Evolutionary conservation across 2,888 invertebrate species (phyloP), one percentile per base, ranked within the genome.

Genomic region (Nomada ferruginata): DNA sequence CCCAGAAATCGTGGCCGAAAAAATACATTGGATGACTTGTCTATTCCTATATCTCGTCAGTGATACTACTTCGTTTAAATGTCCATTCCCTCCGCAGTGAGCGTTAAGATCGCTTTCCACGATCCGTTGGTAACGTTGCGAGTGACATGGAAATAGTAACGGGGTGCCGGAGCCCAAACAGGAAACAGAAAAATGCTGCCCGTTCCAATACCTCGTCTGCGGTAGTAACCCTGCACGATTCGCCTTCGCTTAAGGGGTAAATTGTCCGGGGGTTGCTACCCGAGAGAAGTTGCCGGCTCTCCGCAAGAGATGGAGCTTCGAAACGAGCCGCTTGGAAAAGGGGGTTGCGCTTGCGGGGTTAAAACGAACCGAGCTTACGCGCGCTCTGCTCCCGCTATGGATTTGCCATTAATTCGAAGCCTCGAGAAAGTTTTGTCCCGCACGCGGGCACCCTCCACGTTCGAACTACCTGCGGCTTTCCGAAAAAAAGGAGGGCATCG

Each of bases 361-460:
- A 83, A 83, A 70, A 69, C 77, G 78, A 75, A 65, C 80, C 69
- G 81, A 86, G 90, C 86, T 91, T 88, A 88, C 87, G 85, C 83
- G 90, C 85, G 85, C 89, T 76, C 71, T 81, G 76, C 71, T 81
- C 82, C 68, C 87, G 91, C 92, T 92, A 92, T 92, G 92, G 92
- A 92, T 92, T 92, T 92, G 91, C 92, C 92, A 92, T 92, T 92
- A 92, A 92, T 92, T 92, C 90, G 85, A 90, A 87, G 79, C 78
- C 83, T 84, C 36, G 91, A 52, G 86, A 82, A 91, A 91, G 82
- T 92, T 90, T 91, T 92, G 92, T 89, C 92, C 85, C 52, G 29
- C 75, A 74, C 78, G 81, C 88, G 86, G 86, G 86, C 84, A 77
- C 86, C 89, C 85, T 81, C 78, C 85, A 64, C 85, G 71, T 81